Conservation (phyloP, 2,888 invertebrate species). For the Keiferia lycopersicella region DNA sequence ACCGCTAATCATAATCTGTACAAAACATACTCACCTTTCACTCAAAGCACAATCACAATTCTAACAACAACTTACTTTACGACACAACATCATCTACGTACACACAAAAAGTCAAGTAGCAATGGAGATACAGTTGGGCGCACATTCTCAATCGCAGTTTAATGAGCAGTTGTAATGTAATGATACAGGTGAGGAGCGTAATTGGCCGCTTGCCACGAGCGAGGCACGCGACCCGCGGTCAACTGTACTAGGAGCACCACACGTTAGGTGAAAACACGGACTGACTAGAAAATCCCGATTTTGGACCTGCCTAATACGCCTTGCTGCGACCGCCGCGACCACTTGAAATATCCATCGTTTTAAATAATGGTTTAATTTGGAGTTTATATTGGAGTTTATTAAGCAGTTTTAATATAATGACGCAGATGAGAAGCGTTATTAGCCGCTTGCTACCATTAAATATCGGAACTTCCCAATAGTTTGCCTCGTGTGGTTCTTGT, state of each 20-base stretch:
- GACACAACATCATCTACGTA: neutral
- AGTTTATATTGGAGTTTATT: constrained; percentile 68
- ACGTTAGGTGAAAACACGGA: neutral
- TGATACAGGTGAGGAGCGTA: constrained; percentile 66
- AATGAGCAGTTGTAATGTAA: constrained; percentile 54
- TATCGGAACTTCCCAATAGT: no score
- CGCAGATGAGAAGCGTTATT: constrained; percentile 72
- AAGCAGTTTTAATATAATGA: constrained; percentile 43
- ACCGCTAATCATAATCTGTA: neutral
- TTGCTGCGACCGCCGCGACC: no score
- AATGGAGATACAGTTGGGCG: constrained; percentile 67
- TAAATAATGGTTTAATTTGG: constrained; percentile 30
- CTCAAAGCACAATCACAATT: constrained; percentile 1
- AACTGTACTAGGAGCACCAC: neutral
- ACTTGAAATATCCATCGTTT: no score
- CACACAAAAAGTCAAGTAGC: constrained; percentile 38
- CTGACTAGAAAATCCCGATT: no score
- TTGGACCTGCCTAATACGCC: no score
- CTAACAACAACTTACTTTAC: neutral
- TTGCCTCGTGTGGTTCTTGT: no score
- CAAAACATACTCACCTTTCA: neutral
- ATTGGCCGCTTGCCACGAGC: constrained; percentile 50
- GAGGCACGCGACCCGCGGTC: constrained; percentile 15
- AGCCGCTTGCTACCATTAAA: constrained; percentile 42
- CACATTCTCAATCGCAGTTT: constrained; percentile 65